Percentiles rank a stretch among this genome's conserved stretches.
Evolutionary conservation across 2,888 invertebrate genomes (phyloP).

Genomic region (Leucania comma): DNA sequence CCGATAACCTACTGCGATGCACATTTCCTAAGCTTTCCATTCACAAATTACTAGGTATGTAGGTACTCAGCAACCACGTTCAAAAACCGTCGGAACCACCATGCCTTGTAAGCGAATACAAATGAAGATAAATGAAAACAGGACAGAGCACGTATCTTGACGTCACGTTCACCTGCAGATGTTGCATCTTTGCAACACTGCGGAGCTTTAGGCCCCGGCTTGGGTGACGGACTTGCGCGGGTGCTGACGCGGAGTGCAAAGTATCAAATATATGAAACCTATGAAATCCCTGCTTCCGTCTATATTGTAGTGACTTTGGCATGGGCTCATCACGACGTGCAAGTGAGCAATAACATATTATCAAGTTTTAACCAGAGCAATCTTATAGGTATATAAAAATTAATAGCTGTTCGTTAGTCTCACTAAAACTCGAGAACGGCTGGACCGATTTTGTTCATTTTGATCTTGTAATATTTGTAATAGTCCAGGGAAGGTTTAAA

Average conservation of each 20-base stretch:
- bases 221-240: neutral
- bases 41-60: no score
- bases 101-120: conserved; percentile 34
- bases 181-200: conserved; percentile 24
- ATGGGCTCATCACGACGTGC: no score
- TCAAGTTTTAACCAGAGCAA: no score
- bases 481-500: no score
- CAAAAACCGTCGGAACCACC: conserved; percentile 7
- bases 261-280: neutral
- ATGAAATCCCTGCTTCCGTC: neutral
- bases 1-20: no score
- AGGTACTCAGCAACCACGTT: neutral
- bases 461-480: no score
- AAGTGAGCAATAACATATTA: no score
- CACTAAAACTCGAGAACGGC: no score
- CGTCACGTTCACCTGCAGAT: conserved; percentile 42
- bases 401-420: no score
- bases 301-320: neutral
- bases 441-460: no score
- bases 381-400: no score
- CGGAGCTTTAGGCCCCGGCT: neutral
- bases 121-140: conserved; percentile 46
- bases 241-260: neutral
- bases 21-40: no score
- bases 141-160: conserved; percentile 36